Evolutionary conservation across 2,797 vertebrate species (phyloP).

Genomic region (Eospalax fontanierii): DNA sequence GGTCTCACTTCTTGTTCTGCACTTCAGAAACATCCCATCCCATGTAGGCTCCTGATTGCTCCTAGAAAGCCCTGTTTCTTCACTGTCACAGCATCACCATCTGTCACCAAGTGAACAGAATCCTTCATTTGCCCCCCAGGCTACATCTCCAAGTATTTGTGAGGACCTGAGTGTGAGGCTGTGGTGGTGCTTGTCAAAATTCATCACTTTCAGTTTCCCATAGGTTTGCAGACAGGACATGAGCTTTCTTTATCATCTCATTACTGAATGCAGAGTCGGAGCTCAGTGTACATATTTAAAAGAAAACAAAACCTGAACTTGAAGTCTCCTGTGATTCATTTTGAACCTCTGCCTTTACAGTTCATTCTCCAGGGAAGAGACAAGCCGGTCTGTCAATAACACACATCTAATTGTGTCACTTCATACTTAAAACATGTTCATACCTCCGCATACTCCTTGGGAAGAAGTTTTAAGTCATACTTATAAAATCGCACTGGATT

Average conservation of each 20-base stretch:
- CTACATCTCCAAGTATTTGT: background rate
- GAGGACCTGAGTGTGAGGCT: too few relatives aligned
- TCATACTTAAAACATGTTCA: background rate
- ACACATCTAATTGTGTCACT: background rate
- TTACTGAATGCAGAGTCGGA: background rate
- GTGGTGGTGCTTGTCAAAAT: background rate
- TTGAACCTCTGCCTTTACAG: background rate
- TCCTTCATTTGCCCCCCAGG: background rate
- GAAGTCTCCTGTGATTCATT: background rate
- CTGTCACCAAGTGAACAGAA: background rate
- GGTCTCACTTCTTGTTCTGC: background rate
- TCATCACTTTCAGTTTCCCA: background rate
- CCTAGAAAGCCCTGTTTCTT: background rate
- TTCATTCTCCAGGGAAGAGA: background rate
- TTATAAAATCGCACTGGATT: background rate
- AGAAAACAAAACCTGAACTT: background rate
- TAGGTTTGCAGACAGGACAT: background rate
- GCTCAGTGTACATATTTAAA: background rate
- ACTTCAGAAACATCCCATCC: background rate
- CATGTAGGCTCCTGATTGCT: rapidly evolving
- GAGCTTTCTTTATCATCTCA: background rate
- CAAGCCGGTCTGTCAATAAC: background rate
- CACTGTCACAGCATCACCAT: background rate
- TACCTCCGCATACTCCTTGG: background rate
- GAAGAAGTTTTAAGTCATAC: background rate